Percentiles rank a stretch among this genome's conserved stretches.
Conservation (phyloP, 2,113 vertebrate genomes). For the Sialia sialis region DNA sequence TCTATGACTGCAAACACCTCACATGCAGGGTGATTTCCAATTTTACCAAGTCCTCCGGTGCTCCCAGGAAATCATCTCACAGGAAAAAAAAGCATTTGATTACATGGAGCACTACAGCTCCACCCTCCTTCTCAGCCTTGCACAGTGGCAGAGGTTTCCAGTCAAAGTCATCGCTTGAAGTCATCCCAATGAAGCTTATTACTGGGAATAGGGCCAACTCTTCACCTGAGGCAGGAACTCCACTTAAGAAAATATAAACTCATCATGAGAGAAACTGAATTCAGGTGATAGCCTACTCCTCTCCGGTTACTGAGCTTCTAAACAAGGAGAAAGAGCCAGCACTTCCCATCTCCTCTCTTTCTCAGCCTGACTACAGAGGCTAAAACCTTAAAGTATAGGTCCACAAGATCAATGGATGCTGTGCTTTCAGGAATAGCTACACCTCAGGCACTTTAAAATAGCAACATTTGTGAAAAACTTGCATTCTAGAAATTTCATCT, state of each 20-base stretch:
- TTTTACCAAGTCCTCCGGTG: neutral
- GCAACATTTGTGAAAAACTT: neutral
- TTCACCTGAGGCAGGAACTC: neutral
- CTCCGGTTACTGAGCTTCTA: neutral
- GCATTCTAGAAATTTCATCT: neutral
- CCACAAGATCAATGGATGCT: neutral
- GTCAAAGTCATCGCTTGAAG: neutral
- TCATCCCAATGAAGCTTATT: neutral
- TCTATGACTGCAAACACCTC: neutral
- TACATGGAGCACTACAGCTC: neutral
- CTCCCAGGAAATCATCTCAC: neutral
- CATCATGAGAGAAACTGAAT: neutral
- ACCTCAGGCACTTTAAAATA: neutral
- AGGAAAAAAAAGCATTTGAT: neutral
- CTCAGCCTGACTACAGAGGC: neutral
- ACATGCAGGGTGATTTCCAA: neutral
- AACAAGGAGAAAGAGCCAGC: neutral
- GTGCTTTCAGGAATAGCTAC: neutral
- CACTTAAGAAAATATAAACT: neutral
- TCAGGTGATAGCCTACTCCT: neutral
- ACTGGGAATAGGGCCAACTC: neutral
- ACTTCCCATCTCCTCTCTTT: neutral
- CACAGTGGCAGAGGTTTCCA: neutral
- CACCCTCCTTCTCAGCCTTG: neutral
- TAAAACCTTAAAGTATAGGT: neutral